Conservation (phyloP, 2,113 vertebrate genomes). For the Patagioenas fasciata region DNA sequence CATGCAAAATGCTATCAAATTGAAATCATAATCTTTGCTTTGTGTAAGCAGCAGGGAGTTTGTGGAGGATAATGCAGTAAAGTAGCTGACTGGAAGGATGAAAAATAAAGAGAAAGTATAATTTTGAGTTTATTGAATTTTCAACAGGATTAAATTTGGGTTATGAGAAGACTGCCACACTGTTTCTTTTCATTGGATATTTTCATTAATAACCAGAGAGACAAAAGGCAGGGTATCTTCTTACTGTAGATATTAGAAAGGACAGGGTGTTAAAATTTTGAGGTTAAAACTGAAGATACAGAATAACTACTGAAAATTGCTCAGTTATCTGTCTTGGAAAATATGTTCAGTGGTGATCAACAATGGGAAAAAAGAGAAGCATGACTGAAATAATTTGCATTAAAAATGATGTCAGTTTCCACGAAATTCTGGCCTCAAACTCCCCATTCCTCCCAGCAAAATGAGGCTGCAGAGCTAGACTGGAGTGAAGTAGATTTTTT, state of each 20-base stretch:
- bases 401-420: not conserved
- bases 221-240: not conserved
- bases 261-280: not conserved
- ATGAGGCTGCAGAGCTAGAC: not conserved
- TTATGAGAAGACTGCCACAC: not conserved
- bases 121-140: conserved; percentile 12
- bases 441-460: not conserved
- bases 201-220: not conserved
- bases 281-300: not conserved
- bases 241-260: not conserved
- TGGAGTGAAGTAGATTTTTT: not conserved
- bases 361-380: not conserved
- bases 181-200: not conserved
- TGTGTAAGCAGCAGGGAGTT: not conserved
- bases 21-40: conserved; percentile 4
- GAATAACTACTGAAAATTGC: not conserved
- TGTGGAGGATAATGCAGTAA: not conserved
- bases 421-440: not conserved
- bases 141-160: not conserved
- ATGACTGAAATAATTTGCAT: not conserved
- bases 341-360: not conserved
- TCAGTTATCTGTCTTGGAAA: not conserved
- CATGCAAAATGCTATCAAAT: not conserved
- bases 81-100: not conserved
- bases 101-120: conserved; percentile 16